These are phyloP conservation scores for Cercopithecus mona DNA, from an alignment of 2,113 vertebrate genomes.

Conservation along the genomic window DNA sequence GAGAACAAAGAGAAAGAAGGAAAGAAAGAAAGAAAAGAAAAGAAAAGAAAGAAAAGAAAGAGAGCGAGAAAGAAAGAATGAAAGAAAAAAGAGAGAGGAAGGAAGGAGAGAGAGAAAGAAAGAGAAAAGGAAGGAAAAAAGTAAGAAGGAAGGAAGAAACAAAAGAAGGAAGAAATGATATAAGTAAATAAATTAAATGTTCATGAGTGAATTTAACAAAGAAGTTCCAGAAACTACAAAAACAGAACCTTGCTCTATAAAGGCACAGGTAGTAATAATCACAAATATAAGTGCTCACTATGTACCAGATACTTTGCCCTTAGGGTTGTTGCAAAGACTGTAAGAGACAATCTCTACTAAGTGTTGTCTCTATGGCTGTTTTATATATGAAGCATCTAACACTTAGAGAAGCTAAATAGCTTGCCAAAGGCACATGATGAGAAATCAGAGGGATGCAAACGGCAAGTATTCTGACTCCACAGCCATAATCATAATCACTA, in stretches of 20 bases:
- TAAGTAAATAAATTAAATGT: neutral
- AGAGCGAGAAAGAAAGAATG: fast-evolving
- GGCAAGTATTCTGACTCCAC: neutral
- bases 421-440: neutral
- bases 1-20: neutral
- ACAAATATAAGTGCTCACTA: neutral
- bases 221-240: neutral
- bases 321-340: neutral
- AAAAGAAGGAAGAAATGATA: neutral
- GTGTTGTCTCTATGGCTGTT: neutral
- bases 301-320: neutral
- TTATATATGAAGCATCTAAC: neutral
- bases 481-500: neutral
- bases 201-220: neutral
- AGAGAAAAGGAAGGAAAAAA: neutral
- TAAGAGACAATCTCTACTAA: neutral
- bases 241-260: neutral
- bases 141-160: neutral
- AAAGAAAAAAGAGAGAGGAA: neutral
- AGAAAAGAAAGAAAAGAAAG: neutral
- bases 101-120: neutral
- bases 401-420: neutral
- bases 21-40: neutral
- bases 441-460: neutral
- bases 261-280: neutral